These are phyloP conservation scores for Platyscapa corneri DNA, from an alignment of 1,140 invertebrate species.

Conservation along the genomic window DNA sequence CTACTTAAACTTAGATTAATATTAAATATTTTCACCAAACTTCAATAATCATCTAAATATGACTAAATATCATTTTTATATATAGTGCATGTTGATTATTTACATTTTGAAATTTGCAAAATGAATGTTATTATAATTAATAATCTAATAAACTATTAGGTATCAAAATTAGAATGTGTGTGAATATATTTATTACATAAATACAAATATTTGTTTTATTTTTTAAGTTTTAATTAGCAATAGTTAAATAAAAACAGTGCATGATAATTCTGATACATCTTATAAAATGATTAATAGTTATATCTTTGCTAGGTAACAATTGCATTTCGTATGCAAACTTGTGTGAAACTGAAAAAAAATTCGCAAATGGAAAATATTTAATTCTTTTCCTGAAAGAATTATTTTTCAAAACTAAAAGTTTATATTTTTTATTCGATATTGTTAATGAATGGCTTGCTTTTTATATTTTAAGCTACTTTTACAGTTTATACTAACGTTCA, in stretches of 20 bases:
- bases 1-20: too few species aligned
- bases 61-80: neutral
- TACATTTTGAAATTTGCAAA: neutral
- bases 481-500: neutral
- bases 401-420: neutral
- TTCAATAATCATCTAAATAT: neutral
- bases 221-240: too few species aligned
- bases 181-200: neutral
- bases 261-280: neutral
- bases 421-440: conserved; percentile 49
- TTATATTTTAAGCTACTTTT: neutral
- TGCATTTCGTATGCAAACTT: neutral
- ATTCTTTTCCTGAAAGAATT: neutral
- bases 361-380: neutral
- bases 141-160: neutral
- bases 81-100: neutral
- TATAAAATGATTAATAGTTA: neutral
- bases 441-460: conserved; percentile 6
- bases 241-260: too few species aligned
- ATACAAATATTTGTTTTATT: too few species aligned
- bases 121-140: neutral
- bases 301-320: neutral
- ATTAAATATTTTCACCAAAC: neutral
- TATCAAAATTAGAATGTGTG: neutral
- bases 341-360: conserved; percentile 8